Conservation (phyloP, 2,888 invertebrate genomes). For the Drosophila helvetica region DNA sequence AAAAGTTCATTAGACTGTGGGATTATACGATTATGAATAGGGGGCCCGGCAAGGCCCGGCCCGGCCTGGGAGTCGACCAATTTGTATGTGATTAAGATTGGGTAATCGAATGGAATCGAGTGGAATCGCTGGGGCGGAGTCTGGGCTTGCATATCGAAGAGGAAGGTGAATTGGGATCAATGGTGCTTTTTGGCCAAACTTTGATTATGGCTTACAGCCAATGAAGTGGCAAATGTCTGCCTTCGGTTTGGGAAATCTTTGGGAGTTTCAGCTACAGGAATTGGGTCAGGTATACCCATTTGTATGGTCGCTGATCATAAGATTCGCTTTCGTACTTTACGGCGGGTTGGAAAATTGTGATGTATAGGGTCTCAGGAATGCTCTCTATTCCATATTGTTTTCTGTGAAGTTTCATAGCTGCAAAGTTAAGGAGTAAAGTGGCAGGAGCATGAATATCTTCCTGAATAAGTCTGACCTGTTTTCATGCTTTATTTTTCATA, state of each 20-base stretch:
- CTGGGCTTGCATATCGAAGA: constrained; percentile 1
- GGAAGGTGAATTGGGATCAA: constrained; percentile 33
- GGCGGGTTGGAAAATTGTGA: no score
- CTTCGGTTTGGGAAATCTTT: constrained; percentile 25
- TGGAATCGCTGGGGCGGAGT: constrained; percentile 21
- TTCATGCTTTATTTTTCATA: no score
- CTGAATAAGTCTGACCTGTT: no score
- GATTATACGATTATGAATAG: not conserved
- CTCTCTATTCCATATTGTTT: not conserved
- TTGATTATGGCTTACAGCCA: constrained; percentile 4
- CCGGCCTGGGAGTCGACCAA: constrained; percentile 6
- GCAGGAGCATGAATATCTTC: not conserved
- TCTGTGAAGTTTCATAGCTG: not conserved
- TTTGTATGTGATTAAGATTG: constrained; percentile 38
- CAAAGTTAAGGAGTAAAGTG: not conserved
- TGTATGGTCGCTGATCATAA: not conserved
- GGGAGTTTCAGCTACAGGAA: constrained; percentile 4
- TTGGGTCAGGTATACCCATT: constrained; percentile 9
- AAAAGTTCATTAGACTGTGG: constrained; percentile 60
- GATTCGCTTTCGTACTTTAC: not conserved
- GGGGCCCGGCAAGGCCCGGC: not conserved
- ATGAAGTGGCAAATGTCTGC: constrained; percentile 23
- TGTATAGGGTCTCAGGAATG: no score
- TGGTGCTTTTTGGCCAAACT: not conserved
- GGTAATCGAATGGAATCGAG: constrained; percentile 13